These are phyloP conservation scores for Diabrotica undecimpunctata DNA, from an alignment of 1,140 invertebrate species.

Conservation along the genomic window DNA sequence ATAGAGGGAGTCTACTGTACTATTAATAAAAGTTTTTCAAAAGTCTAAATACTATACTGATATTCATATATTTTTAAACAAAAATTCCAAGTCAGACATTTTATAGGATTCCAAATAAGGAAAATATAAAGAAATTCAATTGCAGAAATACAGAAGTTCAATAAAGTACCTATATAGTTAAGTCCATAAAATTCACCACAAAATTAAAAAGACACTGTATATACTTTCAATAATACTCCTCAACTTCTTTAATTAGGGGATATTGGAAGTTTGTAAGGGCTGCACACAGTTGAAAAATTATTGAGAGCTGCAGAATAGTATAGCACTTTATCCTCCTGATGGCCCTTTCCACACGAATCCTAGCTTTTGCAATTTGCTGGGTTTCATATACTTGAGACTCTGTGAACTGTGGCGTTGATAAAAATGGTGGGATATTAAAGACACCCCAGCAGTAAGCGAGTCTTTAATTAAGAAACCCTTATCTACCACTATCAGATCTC, in stretches of 20 bases:
- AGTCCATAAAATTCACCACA: background rate
- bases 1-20: too few relatives aligned
- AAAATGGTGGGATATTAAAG: constrained; percentile 32
- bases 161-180: background rate
- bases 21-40: too few relatives aligned
- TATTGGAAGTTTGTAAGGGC: constrained; percentile 26
- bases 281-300: constrained; percentile 16
- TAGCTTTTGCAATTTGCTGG: constrained; percentile 24
- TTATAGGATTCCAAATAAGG: too few relatives aligned
- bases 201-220: background rate
- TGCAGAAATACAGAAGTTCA: background rate
- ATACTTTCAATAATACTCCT: constrained; percentile 16
- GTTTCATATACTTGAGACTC: constrained; percentile 21
- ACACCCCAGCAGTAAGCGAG: constrained; percentile 26
- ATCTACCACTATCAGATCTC: constrained; percentile 30
- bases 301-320: constrained; percentile 21
- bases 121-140: background rate
- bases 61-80: too few relatives aligned
- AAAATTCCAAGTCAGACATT: too few relatives aligned
- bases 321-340: constrained; percentile 27
- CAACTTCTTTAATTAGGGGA: constrained; percentile 26
- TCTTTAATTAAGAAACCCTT: constrained; percentile 32
- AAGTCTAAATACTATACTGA: too few relatives aligned
- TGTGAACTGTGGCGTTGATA: constrained; percentile 27
- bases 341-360: constrained; percentile 28